Base-by-base conservation (phyloP, 2,797 vertebrate species). In the Chelonia mydas region DNA sequence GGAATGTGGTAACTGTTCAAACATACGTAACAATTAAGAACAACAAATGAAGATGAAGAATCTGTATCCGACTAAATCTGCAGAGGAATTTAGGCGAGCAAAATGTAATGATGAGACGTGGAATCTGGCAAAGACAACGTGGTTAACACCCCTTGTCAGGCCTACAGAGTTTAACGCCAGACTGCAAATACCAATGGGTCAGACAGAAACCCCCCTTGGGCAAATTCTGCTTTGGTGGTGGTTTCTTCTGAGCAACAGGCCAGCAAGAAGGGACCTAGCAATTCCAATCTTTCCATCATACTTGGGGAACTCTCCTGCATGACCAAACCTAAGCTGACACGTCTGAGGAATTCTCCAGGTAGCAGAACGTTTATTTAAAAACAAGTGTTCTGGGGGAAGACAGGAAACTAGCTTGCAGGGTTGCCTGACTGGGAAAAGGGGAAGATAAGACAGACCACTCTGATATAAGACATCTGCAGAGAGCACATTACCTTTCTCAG, bases 401-500 rank as follows among this genome's bases (percentile, higher is more conserved):
- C 10, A 11, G 37, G n/a, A 41, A 33, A 41, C 37, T 2, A 72
- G 37, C 65, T 25, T 21, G n/a, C 21, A 3, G 65, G 65, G 65
- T 11, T 1, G 7, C 80, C 25, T 2, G 74, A 17, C 45, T 41
- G 33, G 54, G 41, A 23, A 25, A 72, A 41, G n/a, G n/a, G 37
- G 65, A 37, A 84, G 84, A 78, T 2, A 79, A 88, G 61, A 74
- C 2, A 2, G 17, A 2, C 3, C 37, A 0, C 2, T 3, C 9
- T 1, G 2, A 16, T 3, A 0, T 0, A 3, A 31, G 61, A 77
- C 89, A 17, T 37, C 12, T 4, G 53, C 19, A 7, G 84, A 12
- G 37, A 55, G 3, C 3, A 11, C 1, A 0, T 81, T 23, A 99
- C 99, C 99, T 97, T 99, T 99, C 97, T 99, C 99, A 3, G 99